A percentile compares a stretch with the other conserved stretches of the same genome.
Evolutionary conservation across 35 echinoderm and acorn worm species (phyloP).

Genomic region (Acanthaster planci): DNA sequence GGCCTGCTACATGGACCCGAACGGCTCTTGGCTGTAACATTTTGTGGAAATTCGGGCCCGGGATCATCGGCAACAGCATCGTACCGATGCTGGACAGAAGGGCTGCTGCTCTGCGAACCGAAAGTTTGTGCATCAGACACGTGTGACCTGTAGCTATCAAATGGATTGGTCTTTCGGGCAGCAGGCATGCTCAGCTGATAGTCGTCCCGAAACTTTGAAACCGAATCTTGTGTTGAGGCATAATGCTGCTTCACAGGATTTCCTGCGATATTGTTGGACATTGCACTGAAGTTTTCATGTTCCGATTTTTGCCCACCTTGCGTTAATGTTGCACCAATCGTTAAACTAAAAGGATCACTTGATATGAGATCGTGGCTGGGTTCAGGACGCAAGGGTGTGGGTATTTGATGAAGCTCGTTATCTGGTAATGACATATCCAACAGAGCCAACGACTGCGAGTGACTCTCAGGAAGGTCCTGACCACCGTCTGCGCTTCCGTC

Average conservation of each 20-base stretch:
- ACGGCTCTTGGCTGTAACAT: too few relatives aligned
- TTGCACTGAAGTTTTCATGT: too few relatives aligned
- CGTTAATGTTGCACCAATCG: background rate
- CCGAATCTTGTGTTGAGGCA: background rate
- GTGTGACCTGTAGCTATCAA: background rate
- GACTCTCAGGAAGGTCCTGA: background rate
- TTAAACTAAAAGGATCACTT: too few relatives aligned
- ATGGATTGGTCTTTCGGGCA: constrained; percentile 1
- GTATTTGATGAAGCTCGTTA: background rate
- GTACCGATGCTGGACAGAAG: too few relatives aligned
- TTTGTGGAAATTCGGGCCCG: too few relatives aligned
- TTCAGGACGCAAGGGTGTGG: background rate
- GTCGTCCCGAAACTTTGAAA: background rate
- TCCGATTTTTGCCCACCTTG: too few relatives aligned
- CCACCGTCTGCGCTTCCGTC: background rate
- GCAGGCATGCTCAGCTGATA: background rate
- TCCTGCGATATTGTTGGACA: too few relatives aligned
- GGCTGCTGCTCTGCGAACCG: too few relatives aligned
- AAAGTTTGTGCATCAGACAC: background rate
- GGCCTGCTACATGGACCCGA: too few relatives aligned
- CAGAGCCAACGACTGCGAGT: background rate
- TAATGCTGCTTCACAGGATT: background rate
- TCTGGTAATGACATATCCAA: constrained; percentile 23
- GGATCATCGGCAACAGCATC: too few relatives aligned
- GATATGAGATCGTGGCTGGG: background rate